Conservation (phyloP, 2,888 invertebrate genomes). For the Alloplasta piceator region DNA sequence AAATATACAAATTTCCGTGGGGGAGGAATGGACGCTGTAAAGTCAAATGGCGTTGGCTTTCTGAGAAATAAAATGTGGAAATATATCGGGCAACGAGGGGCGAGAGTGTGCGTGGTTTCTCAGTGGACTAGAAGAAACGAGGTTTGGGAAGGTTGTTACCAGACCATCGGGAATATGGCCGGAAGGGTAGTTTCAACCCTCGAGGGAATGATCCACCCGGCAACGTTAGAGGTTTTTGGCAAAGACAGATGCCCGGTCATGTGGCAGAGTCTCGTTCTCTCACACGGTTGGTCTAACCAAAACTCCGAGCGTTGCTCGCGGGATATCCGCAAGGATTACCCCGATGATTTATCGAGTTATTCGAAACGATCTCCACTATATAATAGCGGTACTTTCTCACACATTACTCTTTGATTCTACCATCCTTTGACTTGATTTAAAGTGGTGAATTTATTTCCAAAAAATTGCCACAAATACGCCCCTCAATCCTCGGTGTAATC, state of each 20-base stretch:
- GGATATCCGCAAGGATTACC: slow-evolving; percentile 54
- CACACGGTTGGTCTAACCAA: slow-evolving; percentile 27
- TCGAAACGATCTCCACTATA: slow-evolving; percentile 41
- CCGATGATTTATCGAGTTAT: slow-evolving; percentile 62
- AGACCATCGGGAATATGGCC: slow-evolving; percentile 32
- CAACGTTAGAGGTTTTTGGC: slow-evolving; percentile 49
- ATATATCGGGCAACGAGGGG: slow-evolving; percentile 19
- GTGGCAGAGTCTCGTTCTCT: slow-evolving; percentile 12
- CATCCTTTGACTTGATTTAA: slow-evolving; percentile 19
- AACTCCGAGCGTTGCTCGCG: slow-evolving; percentile 32
- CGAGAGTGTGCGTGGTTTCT: slow-evolving; percentile 33
- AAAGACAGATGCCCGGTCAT: slow-evolving; percentile 58
- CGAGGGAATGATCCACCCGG: slow-evolving; percentile 29
- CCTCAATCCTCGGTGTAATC: slow-evolving; percentile 3
- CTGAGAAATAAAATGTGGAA: slow-evolving; percentile 13
- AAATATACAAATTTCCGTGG: too few relatives aligned
- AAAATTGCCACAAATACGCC: slow-evolving; percentile 1
- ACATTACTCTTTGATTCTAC: slow-evolving; percentile 31
- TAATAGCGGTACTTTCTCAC: slow-evolving; percentile 41
- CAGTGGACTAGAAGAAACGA: slow-evolving; percentile 41
- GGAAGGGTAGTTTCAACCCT: slow-evolving; percentile 45
- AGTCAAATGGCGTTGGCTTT: neutral
- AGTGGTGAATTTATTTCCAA: slow-evolving; percentile 11
- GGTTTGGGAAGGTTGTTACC: slow-evolving; percentile 53
- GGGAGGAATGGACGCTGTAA: too few relatives aligned